Evolutionary conservation across 2,888 invertebrate genomes (phyloP), one percentile per base, ranked within the genome.

Genomic region (Epicampocera succincta): DNA sequence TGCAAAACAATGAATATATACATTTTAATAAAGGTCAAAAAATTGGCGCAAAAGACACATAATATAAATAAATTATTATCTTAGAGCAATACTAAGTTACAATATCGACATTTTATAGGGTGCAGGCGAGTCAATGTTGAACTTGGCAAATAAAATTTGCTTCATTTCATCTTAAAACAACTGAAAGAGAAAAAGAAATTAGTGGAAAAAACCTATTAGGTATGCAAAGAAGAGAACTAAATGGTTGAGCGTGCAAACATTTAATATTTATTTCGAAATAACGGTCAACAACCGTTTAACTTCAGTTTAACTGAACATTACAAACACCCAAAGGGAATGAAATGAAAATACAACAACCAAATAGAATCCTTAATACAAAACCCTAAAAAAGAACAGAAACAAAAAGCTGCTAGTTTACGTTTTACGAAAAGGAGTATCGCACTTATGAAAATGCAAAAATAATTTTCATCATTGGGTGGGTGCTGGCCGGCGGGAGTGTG

Each of bases 231-330:
- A 60, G 71, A 61, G 61, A 66, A 72, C 52, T 78, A 65, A 71
- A 71, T 58, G 58, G 42, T 72, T 72, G 33, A 78, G 54, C 68
- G 56, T 65, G 44, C 65, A 76, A 68, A 68, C 75, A 50, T 60
- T 80, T 80, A 56, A 74, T 65, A 58, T 65, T 72, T 79, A 76
- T 76, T 76, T 72, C 50, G 17, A 68, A 69, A 79, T 77, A 80
- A 84, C 78, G 84, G 83, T 84, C 84, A 84, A 82, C 69, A 84
- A 83, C 69, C 82, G 80, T 83, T 82, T 82, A 72, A 80, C 65
- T 71, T 13, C 17, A 80, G 19, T 71, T 80, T 60, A 75, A 80
- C 76, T 72, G 40, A 73, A 73, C 38, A 81, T 61, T 63, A 63
- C 15, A 40, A 60, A 61, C 40, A 52, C 29, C 72, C 61, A 48